phyloP scores from a whole-genome alignment of 2,113 vertebrate genomes.

The Oenanthe oenanthe region DNA sequence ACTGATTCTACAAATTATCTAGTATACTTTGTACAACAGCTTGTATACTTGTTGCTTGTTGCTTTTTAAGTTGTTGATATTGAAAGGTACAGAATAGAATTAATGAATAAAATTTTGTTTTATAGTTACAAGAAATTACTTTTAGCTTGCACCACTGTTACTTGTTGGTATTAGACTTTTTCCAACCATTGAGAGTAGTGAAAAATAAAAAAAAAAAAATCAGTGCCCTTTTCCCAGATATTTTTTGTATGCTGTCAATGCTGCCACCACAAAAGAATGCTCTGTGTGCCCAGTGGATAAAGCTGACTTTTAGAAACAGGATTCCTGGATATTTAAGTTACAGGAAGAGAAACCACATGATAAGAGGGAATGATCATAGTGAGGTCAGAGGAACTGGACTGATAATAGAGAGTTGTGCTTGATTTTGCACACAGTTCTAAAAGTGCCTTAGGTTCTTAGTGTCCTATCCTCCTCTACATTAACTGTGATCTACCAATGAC shows the following conservation, averaged over 20 bases:
- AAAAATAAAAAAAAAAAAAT: neutral
- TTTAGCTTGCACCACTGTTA: neutral
- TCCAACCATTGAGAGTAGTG: neutral
- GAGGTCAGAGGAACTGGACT: neutral
- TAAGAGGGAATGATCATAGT: neutral
- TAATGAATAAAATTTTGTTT: neutral
- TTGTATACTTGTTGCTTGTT: neutral
- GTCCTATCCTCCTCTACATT: neutral
- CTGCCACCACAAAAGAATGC: neutral
- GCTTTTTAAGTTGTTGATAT: neutral
- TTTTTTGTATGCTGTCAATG: neutral
- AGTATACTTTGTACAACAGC: neutral
- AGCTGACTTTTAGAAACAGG: neutral
- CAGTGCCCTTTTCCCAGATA: neutral
- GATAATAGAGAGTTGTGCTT: neutral
- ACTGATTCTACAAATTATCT: neutral
- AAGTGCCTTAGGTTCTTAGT: neutral
- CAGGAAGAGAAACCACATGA: neutral
- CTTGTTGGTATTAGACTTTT: neutral
- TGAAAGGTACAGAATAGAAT: neutral
- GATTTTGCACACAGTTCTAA: neutral
- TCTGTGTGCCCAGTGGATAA: neutral
- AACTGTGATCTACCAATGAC: neutral
- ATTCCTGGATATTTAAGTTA: constrained; percentile 13
- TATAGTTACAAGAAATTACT: neutral